Base-by-base conservation (phyloP, 2,113 vertebrate genomes). In the Sapayoa aenigma region DNA sequence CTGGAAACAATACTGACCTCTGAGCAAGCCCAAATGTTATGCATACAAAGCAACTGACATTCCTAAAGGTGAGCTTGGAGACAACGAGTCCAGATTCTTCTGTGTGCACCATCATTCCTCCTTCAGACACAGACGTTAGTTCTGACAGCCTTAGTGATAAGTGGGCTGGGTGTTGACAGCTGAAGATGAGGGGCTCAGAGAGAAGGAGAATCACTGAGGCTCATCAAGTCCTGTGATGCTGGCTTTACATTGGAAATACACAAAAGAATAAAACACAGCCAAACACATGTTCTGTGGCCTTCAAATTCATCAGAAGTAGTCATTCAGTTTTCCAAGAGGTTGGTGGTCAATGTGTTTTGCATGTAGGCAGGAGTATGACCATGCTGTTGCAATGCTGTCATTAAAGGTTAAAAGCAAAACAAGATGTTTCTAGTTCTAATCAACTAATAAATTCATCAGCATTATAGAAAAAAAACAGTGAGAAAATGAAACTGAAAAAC, bases 11-110 rank as follows among this genome's bases (percentile, higher is more conserved):
- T 66, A 30, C 86, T 95, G 90, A 95, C 93, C 92, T 93, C 91
- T 95, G 82, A 96, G 87, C 49, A 89, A 80, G 39, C 72, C 82
- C 44, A 76, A 94, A 94, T 58, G 46, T 79, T 87, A 44, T 1
- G 2, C 72, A 86, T 62, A 60, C 28, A 66, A 89, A 83, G 69
- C 74, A 81, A 91, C 56, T 52, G 94, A 68, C 71, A 31, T 89
- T 89, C 62, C 87, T 89, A 79, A 90, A 94, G 95, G 94, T 97
- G 93, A 96, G 59, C 65, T 17, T 74, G 65, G 75, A 71, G 79
- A 90, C 68, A 69, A 74, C 47, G 77, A 94, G 76, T 93, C 85
- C 89, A 75, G 50, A 78, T 66, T 74, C 94, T 87, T 74, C 20
- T 2, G 4, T 16, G 11, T 58, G 53, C 18, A 31, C 80, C n/a